Base-by-base conservation (phyloP, 2,888 invertebrate genomes). In the Drosophila paramelanica region DNA sequence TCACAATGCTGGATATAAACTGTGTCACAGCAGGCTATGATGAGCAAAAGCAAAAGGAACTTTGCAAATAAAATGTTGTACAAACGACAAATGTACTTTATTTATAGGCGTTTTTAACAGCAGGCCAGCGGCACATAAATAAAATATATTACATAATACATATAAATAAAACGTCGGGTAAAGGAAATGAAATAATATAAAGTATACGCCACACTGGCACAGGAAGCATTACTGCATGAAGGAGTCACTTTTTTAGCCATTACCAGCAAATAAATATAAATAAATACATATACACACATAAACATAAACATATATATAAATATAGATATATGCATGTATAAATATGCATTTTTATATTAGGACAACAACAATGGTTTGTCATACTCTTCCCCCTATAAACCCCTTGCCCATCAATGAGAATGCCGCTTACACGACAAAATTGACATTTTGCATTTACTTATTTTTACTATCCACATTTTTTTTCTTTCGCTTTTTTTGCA, bases 361-460 rank as follows among this genome's bases (percentile, higher is more conserved):
- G 53, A 45, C 74, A 78, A 59, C 68, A 73, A 73, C 67, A 75
- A 76, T 78, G 55, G 57, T 25, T 41, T 45, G 52, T 41, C 43
- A 38, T 10, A 7, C 20, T 10, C 42, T 31, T 13, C 2, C n/a
- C 47, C 25, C 23, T 14, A 42, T 25, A 67, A 31, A 36, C 59
- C 41, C 33, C 31, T 17, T 33, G 38, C 17, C 52, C 78, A 61
- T 76, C 79, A 74, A 78, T 79, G 70, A 38, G 53, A 79, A 79
- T 77, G 77, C 62, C 78, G 83, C 83, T 86, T 86, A 82, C 88
- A 88, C 69, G 80, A 86, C 87, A 80, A 84, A 84, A 84, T 84
- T 84, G 83, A 84, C 83, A 88, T 84, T 84, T 86, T 88, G 89
- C 83, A 84, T 84, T 84, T 84, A 83, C 81, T 83, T 83, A 88